Evolutionary conservation across 2,888 invertebrate species (phyloP), one percentile per base, ranked within the genome.

Genomic region (Drosophila villosipedis): DNA sequence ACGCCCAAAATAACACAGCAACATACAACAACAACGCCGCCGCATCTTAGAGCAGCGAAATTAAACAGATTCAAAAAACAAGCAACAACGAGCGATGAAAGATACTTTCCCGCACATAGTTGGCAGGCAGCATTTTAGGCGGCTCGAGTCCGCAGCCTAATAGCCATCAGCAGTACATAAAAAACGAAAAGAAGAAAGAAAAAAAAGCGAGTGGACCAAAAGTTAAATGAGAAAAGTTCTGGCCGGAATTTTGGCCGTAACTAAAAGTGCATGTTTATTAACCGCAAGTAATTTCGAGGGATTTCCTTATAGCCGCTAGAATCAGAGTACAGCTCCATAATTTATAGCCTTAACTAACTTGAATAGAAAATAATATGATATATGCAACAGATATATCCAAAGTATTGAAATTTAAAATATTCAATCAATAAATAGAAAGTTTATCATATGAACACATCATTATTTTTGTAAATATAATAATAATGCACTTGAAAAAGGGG

Each of bases 201-300:
- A n/a, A 25, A 55, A 55, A 54, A 25, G 52, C 52, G 39, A 47
- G 22, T 47, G 41, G 52, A 59, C 52, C 60, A 72, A 80, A 89
- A 88, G 85, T 89, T 90, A 89, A 91, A 89, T 88, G 83, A 88
- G 78, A 91, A 90, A 91, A 90, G 78, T 88, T 88, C 71, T 54
- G 53, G 10, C 65, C 60, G 22, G 49, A 33, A 68, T 72, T 74
- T 22, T 47, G 60, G 65, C 68, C 72, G 60, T 74, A 79, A 75
- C 80, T 73, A 76, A 81, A 78, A 86, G 72, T 78, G 73, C 59
- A 77, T 70, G 72, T 85, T 90, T 88, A 88, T 88, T 85, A 76
- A 73, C 78, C 83, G 72, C 73, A 70, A 80, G 75, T 68, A 54
- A 85, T 85, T 78, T 72, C 47, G 25, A 64, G 68, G 61, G 35